phyloP scores from a whole-genome alignment of 2,888 invertebrate species.

The Drosophila borborema region DNA sequence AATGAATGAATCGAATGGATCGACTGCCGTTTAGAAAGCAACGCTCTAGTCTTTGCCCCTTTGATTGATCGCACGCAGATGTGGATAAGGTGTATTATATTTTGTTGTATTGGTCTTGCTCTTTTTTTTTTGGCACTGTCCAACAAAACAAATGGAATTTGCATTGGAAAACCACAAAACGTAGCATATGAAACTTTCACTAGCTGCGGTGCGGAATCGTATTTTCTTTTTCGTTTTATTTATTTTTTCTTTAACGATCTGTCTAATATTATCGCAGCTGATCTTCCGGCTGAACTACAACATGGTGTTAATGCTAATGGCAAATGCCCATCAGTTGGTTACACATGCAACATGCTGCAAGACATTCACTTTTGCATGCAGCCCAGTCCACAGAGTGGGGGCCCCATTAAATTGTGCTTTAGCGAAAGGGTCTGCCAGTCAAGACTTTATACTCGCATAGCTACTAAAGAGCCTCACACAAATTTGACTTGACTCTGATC shows the following conservation, averaged over 20 bases:
- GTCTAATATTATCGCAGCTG: slow-evolving; percentile 25
- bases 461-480: slow-evolving; percentile 26
- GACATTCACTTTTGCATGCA: slow-evolving; percentile 62
- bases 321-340: slow-evolving; percentile 42
- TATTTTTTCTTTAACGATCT: slow-evolving; percentile 36
- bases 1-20: slow-evolving; percentile 37
- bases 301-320: slow-evolving; percentile 57
- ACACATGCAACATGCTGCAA: slow-evolving; percentile 25
- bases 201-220: slow-evolving; percentile 16
- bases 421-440: slow-evolving; percentile 42
- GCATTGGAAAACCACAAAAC: slow-evolving; percentile 57
- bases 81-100: slow-evolving; percentile 1
- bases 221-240: slow-evolving; percentile 27
- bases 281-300: slow-evolving; percentile 31
- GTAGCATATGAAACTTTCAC: slow-evolving; percentile 63
- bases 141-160: slow-evolving; percentile 57
- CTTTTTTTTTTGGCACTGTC: slow-evolving; percentile 39
- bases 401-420: slow-evolving; percentile 30
- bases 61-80: slow-evolving; percentile 66
- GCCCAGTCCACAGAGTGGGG: not conserved
- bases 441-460: not conserved
- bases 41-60: slow-evolving; percentile 10
- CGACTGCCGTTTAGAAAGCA: slow-evolving; percentile 67
- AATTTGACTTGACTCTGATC: slow-evolving; percentile 4
- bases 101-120: not conserved